Evolutionary conservation across 2,888 invertebrate species (phyloP).

Genomic region (Netelia inedita): DNA sequence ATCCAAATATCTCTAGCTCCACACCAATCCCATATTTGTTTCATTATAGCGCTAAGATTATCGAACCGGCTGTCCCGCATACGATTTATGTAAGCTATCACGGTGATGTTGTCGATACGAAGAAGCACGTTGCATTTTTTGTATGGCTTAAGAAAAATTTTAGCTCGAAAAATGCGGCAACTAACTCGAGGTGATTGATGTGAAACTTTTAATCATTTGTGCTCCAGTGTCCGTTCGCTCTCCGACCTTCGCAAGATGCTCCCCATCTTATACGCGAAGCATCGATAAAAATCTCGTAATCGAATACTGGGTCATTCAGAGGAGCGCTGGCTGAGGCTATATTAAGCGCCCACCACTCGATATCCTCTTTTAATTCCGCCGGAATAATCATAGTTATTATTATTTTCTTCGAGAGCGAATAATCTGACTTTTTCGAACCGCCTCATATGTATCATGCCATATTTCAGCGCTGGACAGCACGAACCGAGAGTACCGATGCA

Average conservation of each 20-base stretch:
- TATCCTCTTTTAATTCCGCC: constrained; percentile 32
- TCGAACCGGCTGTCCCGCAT: constrained; percentile 41
- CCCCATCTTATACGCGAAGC: constrained; percentile 68
- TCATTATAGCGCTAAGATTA: constrained; percentile 5
- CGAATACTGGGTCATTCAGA: constrained; percentile 38
- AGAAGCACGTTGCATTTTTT: constrained; percentile 32
- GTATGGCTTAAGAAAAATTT: constrained; percentile 43
- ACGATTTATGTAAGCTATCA: constrained; percentile 48
- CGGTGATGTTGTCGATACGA: constrained; percentile 53
- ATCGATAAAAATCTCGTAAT: constrained; percentile 65
- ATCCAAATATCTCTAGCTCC: constrained; percentile 55
- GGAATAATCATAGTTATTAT: constrained; percentile 39
- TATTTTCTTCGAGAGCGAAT: constrained; percentile 26
- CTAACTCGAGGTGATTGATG: constrained; percentile 63
- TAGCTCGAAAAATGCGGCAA: constrained; percentile 34
- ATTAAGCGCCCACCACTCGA: constrained; percentile 31
- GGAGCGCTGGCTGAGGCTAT: constrained; percentile 37
- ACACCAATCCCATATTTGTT: constrained; percentile 43
- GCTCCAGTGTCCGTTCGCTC: constrained; percentile 57
- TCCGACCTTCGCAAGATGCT: constrained; percentile 29
- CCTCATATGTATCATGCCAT: constrained; percentile 43
- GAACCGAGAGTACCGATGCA: not conserved
- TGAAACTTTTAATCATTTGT: constrained; percentile 42
- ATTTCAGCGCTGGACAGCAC: constrained; percentile 40
- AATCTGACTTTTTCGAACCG: constrained; percentile 38